Conservation (phyloP, 2,888 invertebrate genomes). For the Platycnemis pennipes region DNA sequence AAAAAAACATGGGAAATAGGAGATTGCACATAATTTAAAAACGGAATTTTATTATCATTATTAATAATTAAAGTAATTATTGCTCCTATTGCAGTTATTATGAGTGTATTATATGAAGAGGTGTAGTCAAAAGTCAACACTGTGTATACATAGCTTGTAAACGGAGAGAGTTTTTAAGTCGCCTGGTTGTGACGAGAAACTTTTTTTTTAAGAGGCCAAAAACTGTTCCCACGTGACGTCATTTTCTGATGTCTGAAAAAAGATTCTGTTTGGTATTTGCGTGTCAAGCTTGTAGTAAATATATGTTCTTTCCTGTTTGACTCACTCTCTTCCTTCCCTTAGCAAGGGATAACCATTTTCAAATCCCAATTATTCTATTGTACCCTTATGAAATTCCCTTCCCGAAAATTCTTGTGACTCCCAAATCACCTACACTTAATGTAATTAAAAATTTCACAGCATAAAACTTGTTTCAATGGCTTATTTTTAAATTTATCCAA, state of each 20-base stretch:
- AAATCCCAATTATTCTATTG: conserved; percentile 28
- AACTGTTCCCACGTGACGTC: conserved; percentile 37
- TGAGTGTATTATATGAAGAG: conserved; percentile 65
- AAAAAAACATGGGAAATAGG: conserved; percentile 58
- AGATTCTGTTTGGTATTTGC: conserved; percentile 45
- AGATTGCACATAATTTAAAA: conserved; percentile 67
- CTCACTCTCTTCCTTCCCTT: conserved; percentile 45
- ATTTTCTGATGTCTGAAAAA: background rate
- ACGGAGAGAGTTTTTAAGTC: conserved; percentile 63
- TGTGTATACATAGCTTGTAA: conserved; percentile 66
- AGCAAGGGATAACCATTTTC: conserved; percentile 22
- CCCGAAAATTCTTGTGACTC: conserved; percentile 9
- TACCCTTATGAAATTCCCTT: conserved; percentile 2
- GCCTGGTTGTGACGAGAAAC: conserved; percentile 61
- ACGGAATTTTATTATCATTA: conserved; percentile 65
- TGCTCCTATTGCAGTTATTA: conserved; percentile 66
- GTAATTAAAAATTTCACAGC: conserved; percentile 36
- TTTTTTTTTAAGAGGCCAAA: conserved; percentile 37
- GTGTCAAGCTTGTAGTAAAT: conserved; percentile 56
- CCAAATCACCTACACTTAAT: conserved; percentile 33
- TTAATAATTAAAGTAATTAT: conserved; percentile 67
- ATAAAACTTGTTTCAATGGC: conserved; percentile 9
- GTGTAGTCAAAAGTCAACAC: conserved; percentile 66
- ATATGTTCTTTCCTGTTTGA: conserved; percentile 37
- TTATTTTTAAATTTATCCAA: background rate